Percentiles rank a stretch among this genome's conserved stretches.
phyloP scores from a whole-genome alignment of 1,140 invertebrate species.

The Drosophila triauraria region DNA sequence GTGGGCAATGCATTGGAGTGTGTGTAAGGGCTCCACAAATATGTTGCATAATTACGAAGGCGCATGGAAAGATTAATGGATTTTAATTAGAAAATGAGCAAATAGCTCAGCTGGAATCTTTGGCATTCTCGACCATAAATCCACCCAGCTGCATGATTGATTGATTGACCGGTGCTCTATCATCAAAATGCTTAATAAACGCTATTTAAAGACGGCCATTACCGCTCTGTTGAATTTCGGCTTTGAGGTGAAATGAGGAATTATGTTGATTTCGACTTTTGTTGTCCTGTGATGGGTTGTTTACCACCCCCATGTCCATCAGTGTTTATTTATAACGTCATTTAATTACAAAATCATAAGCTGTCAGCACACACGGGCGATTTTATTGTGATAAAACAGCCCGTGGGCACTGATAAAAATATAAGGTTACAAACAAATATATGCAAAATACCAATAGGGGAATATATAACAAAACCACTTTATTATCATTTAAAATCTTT shows the following conservation, averaged over 20 bases:
- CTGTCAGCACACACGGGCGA: constrained; percentile 54
- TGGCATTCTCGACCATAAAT: constrained; percentile 36
- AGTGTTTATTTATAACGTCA: constrained; percentile 62
- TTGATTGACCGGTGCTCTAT: constrained; percentile 39
- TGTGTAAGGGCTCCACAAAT: constrained; percentile 40
- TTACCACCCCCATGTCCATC: neutral
- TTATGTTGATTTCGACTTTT: neutral
- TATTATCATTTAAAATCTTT: neutral
- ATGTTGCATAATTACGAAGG: constrained; percentile 61
- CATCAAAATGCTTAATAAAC: constrained; percentile 48
- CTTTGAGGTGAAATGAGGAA: constrained; percentile 11
- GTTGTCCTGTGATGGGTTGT: neutral
- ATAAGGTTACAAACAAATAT: neutral
- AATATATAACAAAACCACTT: neutral
- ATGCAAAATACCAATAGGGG: neutral
- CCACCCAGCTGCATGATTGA: constrained; percentile 34
- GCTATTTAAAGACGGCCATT: constrained; percentile 23
- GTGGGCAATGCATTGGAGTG: constrained; percentile 10
- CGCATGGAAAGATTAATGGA: constrained; percentile 73
- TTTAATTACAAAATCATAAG: constrained; percentile 81
- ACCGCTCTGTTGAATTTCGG: constrained; percentile 10
- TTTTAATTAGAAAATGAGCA: constrained; percentile 74
- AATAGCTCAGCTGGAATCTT: constrained; percentile 37
- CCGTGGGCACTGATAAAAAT: neutral
- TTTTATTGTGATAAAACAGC: constrained; percentile 2